These are phyloP conservation scores for Frieseomelitta varia DNA, from an alignment of 1,140 invertebrate genomes.

Conservation along the genomic window DNA sequence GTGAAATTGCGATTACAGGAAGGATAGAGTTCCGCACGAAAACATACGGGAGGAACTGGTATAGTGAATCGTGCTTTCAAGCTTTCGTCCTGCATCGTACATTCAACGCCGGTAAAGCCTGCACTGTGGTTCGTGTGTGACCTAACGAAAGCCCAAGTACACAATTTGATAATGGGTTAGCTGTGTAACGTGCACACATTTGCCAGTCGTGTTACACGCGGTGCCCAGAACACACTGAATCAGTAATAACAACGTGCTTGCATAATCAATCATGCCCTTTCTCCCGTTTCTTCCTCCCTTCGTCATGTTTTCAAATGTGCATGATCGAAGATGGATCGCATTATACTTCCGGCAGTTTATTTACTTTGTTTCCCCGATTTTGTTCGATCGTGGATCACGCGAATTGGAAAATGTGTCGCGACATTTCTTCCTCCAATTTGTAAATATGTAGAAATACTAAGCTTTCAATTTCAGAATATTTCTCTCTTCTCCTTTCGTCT, in stretches of 20 bases:
- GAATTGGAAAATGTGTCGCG: background rate
- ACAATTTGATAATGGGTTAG: slow-evolving; percentile 80
- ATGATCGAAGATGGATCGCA: background rate
- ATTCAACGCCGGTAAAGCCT: slow-evolving; percentile 49
- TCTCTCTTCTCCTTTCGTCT: background rate
- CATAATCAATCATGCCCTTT: slow-evolving; percentile 76
- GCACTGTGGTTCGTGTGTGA: slow-evolving; percentile 66
- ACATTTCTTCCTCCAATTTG: background rate
- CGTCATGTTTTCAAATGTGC: slow-evolving; percentile 15
- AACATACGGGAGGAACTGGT: slow-evolving; percentile 30
- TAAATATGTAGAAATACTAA: background rate
- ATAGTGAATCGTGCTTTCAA: slow-evolving; percentile 36
- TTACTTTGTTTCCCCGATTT: background rate
- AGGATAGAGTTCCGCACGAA: slow-evolving; percentile 41
- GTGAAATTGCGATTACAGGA: slow-evolving; percentile 33
- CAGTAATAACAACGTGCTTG: slow-evolving; percentile 75
- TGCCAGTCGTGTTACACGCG: slow-evolving; percentile 59
- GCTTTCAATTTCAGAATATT: background rate
- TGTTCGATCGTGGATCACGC: background rate
- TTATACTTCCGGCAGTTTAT: background rate
- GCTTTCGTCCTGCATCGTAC: slow-evolving; percentile 46
- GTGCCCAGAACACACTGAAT: slow-evolving; percentile 67
- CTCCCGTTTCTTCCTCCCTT: slow-evolving; percentile 47
- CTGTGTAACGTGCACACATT: slow-evolving; percentile 75
- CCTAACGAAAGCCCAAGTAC: slow-evolving; percentile 72